Conservation (phyloP, 2,797 vertebrate genomes). For the Karalla daura region DNA sequence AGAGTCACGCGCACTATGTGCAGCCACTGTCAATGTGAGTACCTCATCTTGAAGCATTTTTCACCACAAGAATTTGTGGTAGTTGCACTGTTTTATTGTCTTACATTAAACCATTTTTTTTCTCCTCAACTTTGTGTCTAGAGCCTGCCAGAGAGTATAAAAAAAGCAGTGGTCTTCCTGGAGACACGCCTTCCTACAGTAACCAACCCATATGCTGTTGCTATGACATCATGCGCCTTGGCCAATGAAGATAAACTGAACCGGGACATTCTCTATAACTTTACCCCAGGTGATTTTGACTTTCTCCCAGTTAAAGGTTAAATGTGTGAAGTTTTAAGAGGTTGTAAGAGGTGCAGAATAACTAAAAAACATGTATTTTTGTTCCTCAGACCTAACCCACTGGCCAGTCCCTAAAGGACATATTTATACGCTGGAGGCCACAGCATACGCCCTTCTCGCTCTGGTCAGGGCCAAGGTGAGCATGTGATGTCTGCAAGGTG, state of each 20-base stretch:
- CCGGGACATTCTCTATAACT: background rate
- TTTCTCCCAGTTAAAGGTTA: too few species aligned
- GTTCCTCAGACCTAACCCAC: background rate
- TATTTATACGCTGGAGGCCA: background rate
- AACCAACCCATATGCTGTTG: background rate
- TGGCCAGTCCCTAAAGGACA: background rate
- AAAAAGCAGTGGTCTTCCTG: background rate
- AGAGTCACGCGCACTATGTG: background rate
- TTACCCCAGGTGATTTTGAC: background rate
- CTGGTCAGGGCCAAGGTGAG: background rate
- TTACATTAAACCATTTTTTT: background rate
- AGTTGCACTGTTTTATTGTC: background rate
- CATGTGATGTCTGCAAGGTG: background rate
- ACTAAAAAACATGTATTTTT: too few species aligned
- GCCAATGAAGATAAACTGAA: conserved; percentile 1
- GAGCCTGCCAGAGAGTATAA: background rate
- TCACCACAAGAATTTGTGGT: too few species aligned
- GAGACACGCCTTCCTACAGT: background rate
- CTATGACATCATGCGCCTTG: background rate
- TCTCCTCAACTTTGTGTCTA: background rate
- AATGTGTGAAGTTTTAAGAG: too few species aligned
- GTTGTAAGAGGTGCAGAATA: too few species aligned
- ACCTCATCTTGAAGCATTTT: background rate
- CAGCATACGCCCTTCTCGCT: conserved; percentile 1
- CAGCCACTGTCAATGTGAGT: background rate